Base-by-base conservation (phyloP, 2,888 invertebrate genomes). In the Argyresthia albistria region DNA sequence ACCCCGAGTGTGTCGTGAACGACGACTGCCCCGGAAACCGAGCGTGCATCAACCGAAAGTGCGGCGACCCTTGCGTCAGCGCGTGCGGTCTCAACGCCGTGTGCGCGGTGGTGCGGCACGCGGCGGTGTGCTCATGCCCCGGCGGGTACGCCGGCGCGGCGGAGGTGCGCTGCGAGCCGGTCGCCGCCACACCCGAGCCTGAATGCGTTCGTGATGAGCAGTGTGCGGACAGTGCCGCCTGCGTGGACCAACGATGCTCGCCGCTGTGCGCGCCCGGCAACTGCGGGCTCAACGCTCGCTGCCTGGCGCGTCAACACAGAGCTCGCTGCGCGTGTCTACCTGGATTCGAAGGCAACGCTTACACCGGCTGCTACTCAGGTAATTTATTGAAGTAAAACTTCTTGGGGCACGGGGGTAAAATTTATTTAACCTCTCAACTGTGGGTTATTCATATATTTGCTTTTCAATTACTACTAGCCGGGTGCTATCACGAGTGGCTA, bases 1-100 rank as follows among this genome's bases (percentile, higher is more conserved):
- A 95, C 73, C 96, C 95, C 0, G 97, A 97, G 75, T 97, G 97
- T 73, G 88, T 95, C 8, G 92, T 94, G 57, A 96, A 97, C 67
- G 93, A 93, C 56, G 96, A 97, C 60, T 97, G 97, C 73, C 89
- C 94, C 0, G 90, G 94, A 58, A 92, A 95, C 65, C 91, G 93
- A 57, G 91, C 95, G 0, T 97, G 96, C 69, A 92, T 93, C 63
- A 91, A 91, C 54, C 93, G 94, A 65, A 94, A 94, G 76, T 97
- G 97, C 67, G 84, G 91, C 56, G 95, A 97, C 76, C 96, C 96
- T 46, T 95, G 95, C 69, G 88, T 91, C 25, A 93, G 92, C 61
- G 91, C 94, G 16, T 97, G 96, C 65, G 96, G 96, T 43, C 69
- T 95, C 1, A 96, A 96, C 70, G 94, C 97, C 1, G 88, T 96